Conservation (phyloP, 1,140 invertebrate genomes). For the Bemisia tabaci region DNA sequence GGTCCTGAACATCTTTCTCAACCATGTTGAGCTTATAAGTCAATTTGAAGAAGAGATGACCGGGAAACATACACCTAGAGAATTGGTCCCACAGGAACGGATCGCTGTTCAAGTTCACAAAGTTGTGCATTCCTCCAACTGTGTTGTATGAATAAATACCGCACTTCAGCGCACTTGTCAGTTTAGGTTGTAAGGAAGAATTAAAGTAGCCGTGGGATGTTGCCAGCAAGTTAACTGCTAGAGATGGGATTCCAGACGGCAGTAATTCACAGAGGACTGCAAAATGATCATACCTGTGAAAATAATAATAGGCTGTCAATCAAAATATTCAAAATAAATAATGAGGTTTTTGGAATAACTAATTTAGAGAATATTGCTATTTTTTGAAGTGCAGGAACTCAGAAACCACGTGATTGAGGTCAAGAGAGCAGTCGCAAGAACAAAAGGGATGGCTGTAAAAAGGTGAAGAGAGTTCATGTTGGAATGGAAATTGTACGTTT, state of each 20-base stretch:
- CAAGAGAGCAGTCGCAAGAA: too few relatives aligned
- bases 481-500: too few relatives aligned
- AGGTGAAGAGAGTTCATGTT: too few relatives aligned
- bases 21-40: conserved; percentile 8
- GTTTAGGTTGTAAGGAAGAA: conserved; percentile 34
- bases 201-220: conserved; percentile 46
- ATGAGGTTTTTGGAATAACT: too few relatives aligned
- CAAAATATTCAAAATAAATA: too few relatives aligned
- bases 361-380: too few relatives aligned
- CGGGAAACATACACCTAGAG: conserved; percentile 36
- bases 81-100: conserved; percentile 43
- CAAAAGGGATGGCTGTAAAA: too few relatives aligned
- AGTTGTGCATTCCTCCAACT: conserved; percentile 14
- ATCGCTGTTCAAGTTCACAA: conserved; percentile 39
- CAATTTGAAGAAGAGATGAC: conserved; percentile 37
- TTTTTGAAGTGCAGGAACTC: too few relatives aligned
- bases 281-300: conserved; percentile 56
- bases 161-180: conserved; percentile 42
- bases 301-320: conserved; percentile 6
- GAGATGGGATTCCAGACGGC: conserved; percentile 48
- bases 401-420: too few relatives aligned
- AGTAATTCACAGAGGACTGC: conserved; percentile 61
- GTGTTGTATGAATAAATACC: conserved; percentile 20
- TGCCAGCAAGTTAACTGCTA: conserved; percentile 48
- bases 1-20: conserved; percentile 10